Evolutionary conservation across 1,140 invertebrate genomes (phyloP).

Genomic region (Chrysomallon squamiferum): DNA sequence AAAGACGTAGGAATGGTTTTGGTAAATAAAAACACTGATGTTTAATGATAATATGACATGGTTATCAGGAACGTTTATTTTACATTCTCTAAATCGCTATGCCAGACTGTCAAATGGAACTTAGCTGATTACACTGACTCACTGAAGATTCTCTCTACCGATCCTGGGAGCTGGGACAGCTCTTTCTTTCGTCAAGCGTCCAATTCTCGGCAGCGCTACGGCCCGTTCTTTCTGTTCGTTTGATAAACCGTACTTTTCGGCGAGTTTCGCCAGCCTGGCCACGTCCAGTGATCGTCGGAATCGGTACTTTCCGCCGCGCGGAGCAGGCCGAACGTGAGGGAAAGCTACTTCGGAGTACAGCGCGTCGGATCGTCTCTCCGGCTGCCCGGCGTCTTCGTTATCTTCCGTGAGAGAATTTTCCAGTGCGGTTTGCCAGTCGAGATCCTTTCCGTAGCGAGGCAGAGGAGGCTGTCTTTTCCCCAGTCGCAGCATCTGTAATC

Average conservation of each 20-base stretch:
- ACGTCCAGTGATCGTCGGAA: neutral
- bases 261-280: neutral
- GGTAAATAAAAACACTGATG: no score
- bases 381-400: neutral
- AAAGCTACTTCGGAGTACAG: neutral
- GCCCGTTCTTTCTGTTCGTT: neutral
- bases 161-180: conserved; percentile 1
- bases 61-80: no score
- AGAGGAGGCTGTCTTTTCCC: conserved; percentile 21
- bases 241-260: neutral
- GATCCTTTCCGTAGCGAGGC: neutral
- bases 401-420: neutral
- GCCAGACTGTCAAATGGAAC: no score
- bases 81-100: no score
- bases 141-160: no score
- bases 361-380: neutral
- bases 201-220: conserved; percentile 2
- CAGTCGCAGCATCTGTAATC: conserved; percentile 46
- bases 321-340: neutral
- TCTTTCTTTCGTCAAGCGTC: conserved; percentile 2
- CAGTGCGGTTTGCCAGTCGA: neutral
- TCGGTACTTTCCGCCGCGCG: neutral
- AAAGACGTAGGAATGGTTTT: no score
- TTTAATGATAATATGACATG: no score
- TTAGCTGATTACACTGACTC: no score